These are phyloP conservation scores for Cryptus viduatorius DNA, from an alignment of 2,888 invertebrate genomes.

Conservation along the genomic window DNA sequence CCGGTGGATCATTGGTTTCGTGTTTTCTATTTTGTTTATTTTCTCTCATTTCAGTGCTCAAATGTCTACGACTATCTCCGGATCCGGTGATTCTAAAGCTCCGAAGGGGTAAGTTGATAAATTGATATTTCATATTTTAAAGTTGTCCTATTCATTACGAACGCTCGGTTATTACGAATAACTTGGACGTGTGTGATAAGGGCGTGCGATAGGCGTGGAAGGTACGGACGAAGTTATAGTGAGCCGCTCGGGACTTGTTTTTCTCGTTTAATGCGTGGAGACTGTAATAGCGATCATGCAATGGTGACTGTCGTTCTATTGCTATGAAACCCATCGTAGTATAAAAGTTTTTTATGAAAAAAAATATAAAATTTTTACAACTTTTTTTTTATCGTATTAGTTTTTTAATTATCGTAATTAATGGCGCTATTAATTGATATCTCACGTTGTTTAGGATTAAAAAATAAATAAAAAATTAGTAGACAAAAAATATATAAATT, in stretches of 20 bases:
- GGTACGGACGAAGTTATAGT: slow-evolving; percentile 6
- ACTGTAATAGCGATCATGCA: slow-evolving; percentile 19
- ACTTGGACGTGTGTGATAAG: slow-evolving; percentile 12
- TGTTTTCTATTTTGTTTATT: slow-evolving; percentile 62
- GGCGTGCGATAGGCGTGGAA: slow-evolving; percentile 38
- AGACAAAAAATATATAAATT: too few relatives aligned
- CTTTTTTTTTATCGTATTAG: too few relatives aligned
- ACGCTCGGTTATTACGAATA: neutral
- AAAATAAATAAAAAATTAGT: too few relatives aligned
- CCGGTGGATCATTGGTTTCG: slow-evolving; percentile 33
- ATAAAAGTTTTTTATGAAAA: neutral
- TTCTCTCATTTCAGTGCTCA: slow-evolving; percentile 90
- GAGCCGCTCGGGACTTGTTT: slow-evolving; percentile 31
- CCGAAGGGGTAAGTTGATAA: slow-evolving; percentile 91
- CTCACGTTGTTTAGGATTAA: too few relatives aligned
- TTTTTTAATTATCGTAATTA: too few relatives aligned
- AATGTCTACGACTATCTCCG: slow-evolving; percentile 96
- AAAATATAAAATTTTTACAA: neutral
- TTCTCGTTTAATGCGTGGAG: slow-evolving; percentile 31
- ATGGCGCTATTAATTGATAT: too few relatives aligned
- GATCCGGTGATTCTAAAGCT: slow-evolving; percentile 96
- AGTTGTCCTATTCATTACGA: neutral
- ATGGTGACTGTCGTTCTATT: slow-evolving; percentile 8
- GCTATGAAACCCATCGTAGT: neutral
- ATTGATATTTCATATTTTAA: slow-evolving; percentile 6